Percentiles rank a stretch among this genome's conserved stretches.
Evolutionary conservation across 2,113 vertebrate genomes (phyloP).

Genomic region (Gobius niger): DNA sequence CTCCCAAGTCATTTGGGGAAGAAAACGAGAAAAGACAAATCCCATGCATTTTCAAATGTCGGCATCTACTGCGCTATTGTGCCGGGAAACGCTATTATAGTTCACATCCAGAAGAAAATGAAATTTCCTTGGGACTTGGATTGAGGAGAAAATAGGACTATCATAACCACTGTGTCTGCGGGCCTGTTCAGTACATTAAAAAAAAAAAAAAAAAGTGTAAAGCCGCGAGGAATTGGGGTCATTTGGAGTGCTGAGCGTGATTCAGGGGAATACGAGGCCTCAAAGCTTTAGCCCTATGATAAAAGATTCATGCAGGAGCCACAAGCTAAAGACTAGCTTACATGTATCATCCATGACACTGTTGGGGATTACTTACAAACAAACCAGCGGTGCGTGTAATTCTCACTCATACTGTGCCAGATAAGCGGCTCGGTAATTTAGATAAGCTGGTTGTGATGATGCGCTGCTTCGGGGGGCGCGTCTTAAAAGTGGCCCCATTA

Average conservation of each 20-base stretch:
- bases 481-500: slow-evolving; percentile 3
- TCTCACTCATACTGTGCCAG: background rate
- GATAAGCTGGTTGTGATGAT: slow-evolving; percentile 14
- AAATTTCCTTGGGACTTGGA: background rate
- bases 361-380: slow-evolving; percentile 40
- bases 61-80: background rate
- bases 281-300: slow-evolving; percentile 30
- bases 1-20: background rate
- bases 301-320: slow-evolving; percentile 44
- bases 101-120: slow-evolving; percentile 10
- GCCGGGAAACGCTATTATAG: background rate
- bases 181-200: slow-evolving; percentile 25
- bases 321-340: slow-evolving; percentile 20
- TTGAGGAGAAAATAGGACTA: background rate
- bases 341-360: slow-evolving; percentile 43
- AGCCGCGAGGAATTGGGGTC: slow-evolving; percentile 14
- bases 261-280: slow-evolving; percentile 16
- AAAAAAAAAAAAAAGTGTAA: background rate
- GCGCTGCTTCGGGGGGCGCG: background rate
- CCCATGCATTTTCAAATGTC: slow-evolving; percentile 8
- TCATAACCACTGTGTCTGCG: slow-evolving; percentile 9
- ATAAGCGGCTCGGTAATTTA: slow-evolving; percentile 26
- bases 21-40: background rate
- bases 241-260: slow-evolving; percentile 22
- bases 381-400: slow-evolving; percentile 23